Base-by-base conservation (phyloP, 2,797 vertebrate genomes). In the Lithobates pipiens region DNA sequence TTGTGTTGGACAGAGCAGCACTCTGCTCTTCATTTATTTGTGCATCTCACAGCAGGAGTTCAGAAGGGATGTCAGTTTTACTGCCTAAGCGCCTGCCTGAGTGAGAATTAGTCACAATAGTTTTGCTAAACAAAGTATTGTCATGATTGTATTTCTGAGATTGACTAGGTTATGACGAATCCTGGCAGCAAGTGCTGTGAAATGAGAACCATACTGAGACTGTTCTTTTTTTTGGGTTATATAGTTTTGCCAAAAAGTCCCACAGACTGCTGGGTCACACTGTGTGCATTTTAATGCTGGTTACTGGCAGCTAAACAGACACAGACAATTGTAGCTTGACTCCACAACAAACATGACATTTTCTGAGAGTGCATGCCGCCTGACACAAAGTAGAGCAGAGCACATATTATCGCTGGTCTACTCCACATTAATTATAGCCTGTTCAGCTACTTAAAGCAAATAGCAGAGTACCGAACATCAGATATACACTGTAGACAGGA, bases 371-470 rank as follows among this genome's bases (percentile, higher is more conserved):
- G 21, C 68, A 50, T 13, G 36, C n/a, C 36, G 39, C 23, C 76
- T 67, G 61, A 78, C 34, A 27, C 42, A 71, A 7, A 70, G 68
- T 16, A 8, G 25, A 76, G 50, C 29, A 10, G 32, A 63, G 32
- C 27, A 4, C 61, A 75, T 68, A 27, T 67, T 46, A 65, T 15
- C 27, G 16, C 32, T 7, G 27, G 29, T 54, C 25, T 39, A 25
- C 63, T 21, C 65, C 63, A 76, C 32, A 36, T 27, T 77, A 83
- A 83, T 83, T 77, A 83, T 61, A 76, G 74, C 63, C 39, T 69
- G 36, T 69, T 76, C 73, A 46, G 32, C 18, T 75, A 57, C 80
- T 32, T 42, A 2, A 82, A 54, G 50, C 3, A 18, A 54, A 54
- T 16, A 54, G 16, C 16, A 16, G 18, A 57, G 70, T 0, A 39